Conservation (phyloP, 2,797 vertebrate species). For the Lemur catta region DNA sequence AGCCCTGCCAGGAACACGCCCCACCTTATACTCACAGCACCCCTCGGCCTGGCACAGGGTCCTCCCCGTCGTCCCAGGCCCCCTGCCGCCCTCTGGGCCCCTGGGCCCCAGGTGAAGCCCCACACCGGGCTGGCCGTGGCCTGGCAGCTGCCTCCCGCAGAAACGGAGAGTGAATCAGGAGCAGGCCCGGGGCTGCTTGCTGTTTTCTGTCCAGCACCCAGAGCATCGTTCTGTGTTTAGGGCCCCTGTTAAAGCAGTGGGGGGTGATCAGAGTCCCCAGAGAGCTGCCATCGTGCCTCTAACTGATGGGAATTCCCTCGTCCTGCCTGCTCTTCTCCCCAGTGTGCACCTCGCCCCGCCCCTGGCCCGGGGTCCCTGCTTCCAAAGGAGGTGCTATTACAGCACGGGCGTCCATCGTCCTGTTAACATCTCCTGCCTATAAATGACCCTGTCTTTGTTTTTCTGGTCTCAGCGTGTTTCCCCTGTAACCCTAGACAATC, state of each 20-base stretch:
- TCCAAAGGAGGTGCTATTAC: background rate
- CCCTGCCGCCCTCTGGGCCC: rapidly evolving
- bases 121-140: background rate
- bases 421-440: background rate
- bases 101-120: background rate
- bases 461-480: background rate
- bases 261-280: background rate
- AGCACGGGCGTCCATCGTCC: rapidly evolving
- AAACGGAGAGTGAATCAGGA: rapidly evolving
- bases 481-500: background rate
- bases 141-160: background rate
- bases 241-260: background rate
- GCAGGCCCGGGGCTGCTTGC: background rate
- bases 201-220: background rate
- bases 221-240: rapidly evolving
- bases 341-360: rapidly evolving
- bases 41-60: background rate
- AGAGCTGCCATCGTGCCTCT: background rate
- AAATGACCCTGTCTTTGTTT: too few species aligned
- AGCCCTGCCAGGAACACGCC: background rate
- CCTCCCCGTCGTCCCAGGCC: background rate
- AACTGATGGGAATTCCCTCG: rapidly evolving
- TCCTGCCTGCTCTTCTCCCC: too few species aligned
- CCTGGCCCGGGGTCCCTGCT: background rate
- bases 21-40: background rate